A percentile compares a stretch with the other conserved stretches of the same genome.
Evolutionary conservation across 2,113 vertebrate species (phyloP).

Genomic region (Actenoides lindsayi): DNA sequence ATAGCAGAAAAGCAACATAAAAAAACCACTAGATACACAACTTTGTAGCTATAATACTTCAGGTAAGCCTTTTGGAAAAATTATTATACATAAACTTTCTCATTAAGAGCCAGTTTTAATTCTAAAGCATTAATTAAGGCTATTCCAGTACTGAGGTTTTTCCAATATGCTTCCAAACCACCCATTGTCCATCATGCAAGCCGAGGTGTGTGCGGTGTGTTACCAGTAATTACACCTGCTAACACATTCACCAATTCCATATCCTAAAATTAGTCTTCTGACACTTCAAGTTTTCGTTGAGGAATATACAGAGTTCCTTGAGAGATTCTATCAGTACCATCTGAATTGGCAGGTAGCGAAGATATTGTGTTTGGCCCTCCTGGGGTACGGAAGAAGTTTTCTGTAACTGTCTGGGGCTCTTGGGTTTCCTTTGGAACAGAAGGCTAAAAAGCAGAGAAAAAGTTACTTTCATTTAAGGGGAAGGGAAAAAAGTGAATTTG

Average conservation of each 20-base stretch:
- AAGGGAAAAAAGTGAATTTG: not conserved
- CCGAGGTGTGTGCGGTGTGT: not conserved
- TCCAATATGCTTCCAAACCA: slow-evolving; percentile 26
- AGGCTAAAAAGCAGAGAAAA: slow-evolving; percentile 66
- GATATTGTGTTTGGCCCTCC: slow-evolving; percentile 69
- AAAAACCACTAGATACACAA: not conserved
- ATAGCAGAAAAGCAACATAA: slow-evolving; percentile 60
- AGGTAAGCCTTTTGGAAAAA: slow-evolving; percentile 1
- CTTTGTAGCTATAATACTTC: slow-evolving; percentile 4
- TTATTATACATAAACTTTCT: slow-evolving; percentile 43
- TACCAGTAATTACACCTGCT: not conserved
- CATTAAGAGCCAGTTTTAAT: slow-evolving; percentile 17
- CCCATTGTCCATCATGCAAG: not conserved
- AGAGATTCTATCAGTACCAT: slow-evolving; percentile 38
- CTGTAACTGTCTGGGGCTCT: slow-evolving; percentile 74
- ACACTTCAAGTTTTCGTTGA: slow-evolving; percentile 89
- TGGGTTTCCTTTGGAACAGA: slow-evolving; percentile 80
- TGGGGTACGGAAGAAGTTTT: slow-evolving; percentile 89
- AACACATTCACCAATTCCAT: not conserved
- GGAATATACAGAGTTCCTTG: slow-evolving; percentile 79
- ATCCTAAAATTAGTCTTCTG: slow-evolving; percentile 75
- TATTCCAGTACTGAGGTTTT: slow-evolving; percentile 46
- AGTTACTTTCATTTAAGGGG: not conserved
- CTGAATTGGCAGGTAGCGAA: slow-evolving; percentile 63
- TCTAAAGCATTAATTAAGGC: slow-evolving; percentile 36